phyloP scores from a whole-genome alignment of 2,113 vertebrate species.

The Corynorhinus townsendii region DNA sequence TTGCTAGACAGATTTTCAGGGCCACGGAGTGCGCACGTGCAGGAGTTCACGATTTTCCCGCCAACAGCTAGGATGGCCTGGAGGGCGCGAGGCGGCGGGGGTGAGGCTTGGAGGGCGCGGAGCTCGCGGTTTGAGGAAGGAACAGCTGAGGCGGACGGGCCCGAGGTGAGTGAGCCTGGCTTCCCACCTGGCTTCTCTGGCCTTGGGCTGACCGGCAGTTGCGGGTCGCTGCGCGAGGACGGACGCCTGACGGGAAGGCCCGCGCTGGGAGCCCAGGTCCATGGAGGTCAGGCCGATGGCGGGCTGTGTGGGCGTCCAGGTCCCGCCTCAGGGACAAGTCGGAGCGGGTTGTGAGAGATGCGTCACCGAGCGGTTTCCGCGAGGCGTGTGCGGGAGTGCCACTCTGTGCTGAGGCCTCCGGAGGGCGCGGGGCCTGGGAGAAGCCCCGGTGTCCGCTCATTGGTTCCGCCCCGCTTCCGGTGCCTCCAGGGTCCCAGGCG shows the following conservation, averaged over 20 bases:
- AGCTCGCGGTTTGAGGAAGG: fast-evolving
- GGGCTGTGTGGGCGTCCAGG: neutral
- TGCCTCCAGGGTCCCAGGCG: neutral
- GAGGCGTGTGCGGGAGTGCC: fast-evolving
- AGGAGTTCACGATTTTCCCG: neutral
- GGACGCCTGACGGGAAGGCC: neutral
- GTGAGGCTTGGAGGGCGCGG: neutral
- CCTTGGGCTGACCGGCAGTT: neutral
- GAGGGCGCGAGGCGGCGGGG: neutral
- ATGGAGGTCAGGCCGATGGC: neutral
- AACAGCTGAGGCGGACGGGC: fast-evolving
- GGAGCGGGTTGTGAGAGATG: neutral
- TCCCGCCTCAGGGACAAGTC: neutral
- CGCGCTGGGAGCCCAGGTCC: neutral
- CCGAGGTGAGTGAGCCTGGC: neutral
- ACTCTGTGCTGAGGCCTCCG: neutral
- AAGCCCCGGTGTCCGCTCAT: fast-evolving
- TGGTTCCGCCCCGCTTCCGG: too few species aligned
- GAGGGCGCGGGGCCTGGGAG: neutral
- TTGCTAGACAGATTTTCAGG: neutral
- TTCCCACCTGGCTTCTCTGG: neutral
- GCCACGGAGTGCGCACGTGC: neutral
- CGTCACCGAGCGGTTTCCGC: neutral
- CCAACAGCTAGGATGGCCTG: neutral
- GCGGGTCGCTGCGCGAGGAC: neutral